Base-by-base conservation (phyloP, 2,888 invertebrate genomes). In the Napeogenes sylphis region DNA sequence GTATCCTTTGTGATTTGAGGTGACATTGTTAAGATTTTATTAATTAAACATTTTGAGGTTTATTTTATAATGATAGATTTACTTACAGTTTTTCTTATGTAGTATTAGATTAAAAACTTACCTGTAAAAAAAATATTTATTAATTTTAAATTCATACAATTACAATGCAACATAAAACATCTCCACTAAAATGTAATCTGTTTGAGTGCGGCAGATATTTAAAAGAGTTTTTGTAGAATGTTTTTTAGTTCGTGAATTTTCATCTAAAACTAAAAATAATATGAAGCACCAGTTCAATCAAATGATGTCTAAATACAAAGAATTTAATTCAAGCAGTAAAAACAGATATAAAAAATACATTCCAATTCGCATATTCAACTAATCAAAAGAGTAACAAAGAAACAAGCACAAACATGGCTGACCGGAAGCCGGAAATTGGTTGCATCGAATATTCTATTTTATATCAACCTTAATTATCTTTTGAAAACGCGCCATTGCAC, bases 401-500 rank as follows among this genome's bases (percentile, higher is more conserved):
- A 75, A 66, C 58, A 62, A 57, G 59, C 21, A 58, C 79, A 76
- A 83, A 84, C 84, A 86, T 84, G 82, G 80, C 80, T 78, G 74
- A 70, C 74, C 79, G 75, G 72, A 71, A 75, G 70, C 74, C 82
- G 83, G 83, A 84, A 83, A 87, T 85, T 84, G 82, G 79, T 74
- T 78, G 74, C 79, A 80, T 81, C 75, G 84, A 83, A 85, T 84
- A 86, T 84, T 83, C 82, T 83, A 84, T 84, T 87, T 83, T 83
- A 83, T 87, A 87, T 87, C 85, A 82, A 78, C 78, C 77, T 87
- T 87, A 87, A 87, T 87, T 87, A 87, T 87, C 86, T 82, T 73
- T 77, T 72, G 75, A 78, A 75, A 61, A 65, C 62, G 63, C 64
- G 59, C 64, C 81, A 79, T 79, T 79, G 82, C 78, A 64, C 75